A percentile compares a stretch with the other conserved stretches of the same genome.
These are phyloP conservation scores for Ciconia maguari DNA, from an alignment of 2,113 vertebrate species.

Conservation along the genomic window DNA sequence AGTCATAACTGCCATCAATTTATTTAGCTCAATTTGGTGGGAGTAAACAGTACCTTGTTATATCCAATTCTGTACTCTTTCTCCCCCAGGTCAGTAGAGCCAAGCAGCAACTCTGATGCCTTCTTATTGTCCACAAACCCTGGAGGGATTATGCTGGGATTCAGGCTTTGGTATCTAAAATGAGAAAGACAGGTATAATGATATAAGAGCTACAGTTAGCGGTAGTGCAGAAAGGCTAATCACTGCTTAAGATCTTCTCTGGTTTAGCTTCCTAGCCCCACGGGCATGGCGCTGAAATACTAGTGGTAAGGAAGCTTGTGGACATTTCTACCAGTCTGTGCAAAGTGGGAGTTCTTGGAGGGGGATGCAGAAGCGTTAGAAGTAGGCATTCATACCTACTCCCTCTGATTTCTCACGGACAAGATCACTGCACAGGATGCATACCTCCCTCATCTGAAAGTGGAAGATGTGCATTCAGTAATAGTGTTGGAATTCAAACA, in stretches of 20 bases:
- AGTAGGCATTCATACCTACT: not conserved
- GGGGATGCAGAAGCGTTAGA: not conserved
- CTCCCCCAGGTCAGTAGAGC: not conserved
- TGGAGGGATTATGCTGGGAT: conserved; percentile 40
- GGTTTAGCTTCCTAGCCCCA: not conserved
- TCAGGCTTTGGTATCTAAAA: conserved; percentile 48
- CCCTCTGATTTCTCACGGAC: not conserved
- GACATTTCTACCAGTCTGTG: not conserved
- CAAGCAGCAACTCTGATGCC: conserved; percentile 29
- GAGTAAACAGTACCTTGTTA: not conserved
- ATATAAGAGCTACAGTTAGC: not conserved
- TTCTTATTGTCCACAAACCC: conserved; percentile 45
- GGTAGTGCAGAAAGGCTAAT: not conserved
- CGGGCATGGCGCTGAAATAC: not conserved
- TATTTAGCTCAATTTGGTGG: not conserved
- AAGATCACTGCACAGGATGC: not conserved
- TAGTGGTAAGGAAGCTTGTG: not conserved
- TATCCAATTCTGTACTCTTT: conserved; percentile 47
- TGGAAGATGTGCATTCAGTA: not conserved
- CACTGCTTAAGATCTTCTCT: not conserved
- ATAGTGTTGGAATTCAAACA: not conserved
- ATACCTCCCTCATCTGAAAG: not conserved
- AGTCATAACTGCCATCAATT: conserved; percentile 32
- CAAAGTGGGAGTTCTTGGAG: not conserved
- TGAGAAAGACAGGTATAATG: not conserved